Percentiles rank a stretch among this genome's conserved stretches.
phyloP scores from a whole-genome alignment of 2,797 vertebrate genomes.

The Onychomys leucogaster region DNA sequence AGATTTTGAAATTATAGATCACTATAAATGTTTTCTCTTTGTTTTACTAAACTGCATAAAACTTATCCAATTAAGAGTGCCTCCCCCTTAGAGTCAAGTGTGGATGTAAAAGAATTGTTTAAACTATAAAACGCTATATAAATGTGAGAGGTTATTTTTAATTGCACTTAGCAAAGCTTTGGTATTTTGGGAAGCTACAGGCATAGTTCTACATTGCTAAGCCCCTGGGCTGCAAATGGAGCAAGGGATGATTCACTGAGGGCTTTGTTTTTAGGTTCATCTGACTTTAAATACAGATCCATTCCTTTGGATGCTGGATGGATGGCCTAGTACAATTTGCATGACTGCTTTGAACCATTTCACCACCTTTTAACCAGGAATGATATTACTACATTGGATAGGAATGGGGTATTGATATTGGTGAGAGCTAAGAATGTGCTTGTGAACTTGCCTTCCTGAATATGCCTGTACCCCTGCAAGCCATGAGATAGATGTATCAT shows the following conservation, averaged over 20 bases:
- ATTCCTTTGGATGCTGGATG: background rate
- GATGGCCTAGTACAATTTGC: background rate
- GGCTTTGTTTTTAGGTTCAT: background rate
- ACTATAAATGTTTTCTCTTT: constrained; percentile 55
- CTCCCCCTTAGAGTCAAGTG: constrained; percentile 14
- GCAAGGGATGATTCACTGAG: too few relatives aligned
- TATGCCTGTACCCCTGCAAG: background rate
- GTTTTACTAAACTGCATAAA: constrained; percentile 39
- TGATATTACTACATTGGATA: background rate
- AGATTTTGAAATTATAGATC: background rate
- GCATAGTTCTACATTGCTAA: background rate
- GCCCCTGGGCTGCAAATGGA: background rate
- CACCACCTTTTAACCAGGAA: background rate
- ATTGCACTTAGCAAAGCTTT: constrained; percentile 33
- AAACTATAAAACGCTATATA: constrained; percentile 32
- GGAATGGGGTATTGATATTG: background rate
- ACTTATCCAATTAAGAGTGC: constrained; percentile 16
- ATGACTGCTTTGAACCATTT: background rate
- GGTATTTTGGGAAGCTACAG: constrained; percentile 23
- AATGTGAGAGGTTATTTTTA: constrained; percentile 51
- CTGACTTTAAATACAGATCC: background rate
- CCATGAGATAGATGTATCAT: background rate
- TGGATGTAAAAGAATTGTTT: constrained; percentile 31
- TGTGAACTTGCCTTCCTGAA: background rate
- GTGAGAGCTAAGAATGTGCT: background rate